Evolutionary conservation across 2,113 vertebrate genomes (phyloP).

Genomic region (Mesembrinibis cayennensis): DNA sequence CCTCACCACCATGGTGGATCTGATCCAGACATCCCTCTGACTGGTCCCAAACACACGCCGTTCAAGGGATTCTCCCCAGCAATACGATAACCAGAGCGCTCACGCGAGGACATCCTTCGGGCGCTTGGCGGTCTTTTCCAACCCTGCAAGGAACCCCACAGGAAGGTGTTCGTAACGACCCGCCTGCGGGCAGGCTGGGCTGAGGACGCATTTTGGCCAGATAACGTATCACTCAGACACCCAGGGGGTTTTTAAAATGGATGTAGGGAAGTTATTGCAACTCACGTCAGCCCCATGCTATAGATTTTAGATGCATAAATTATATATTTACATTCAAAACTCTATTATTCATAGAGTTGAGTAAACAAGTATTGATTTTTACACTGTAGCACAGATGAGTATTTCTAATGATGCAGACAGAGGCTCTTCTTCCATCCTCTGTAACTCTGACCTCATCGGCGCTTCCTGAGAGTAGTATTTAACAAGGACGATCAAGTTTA

Average conservation of each 20-base stretch:
- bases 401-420: not conserved
- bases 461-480: slow-evolving; percentile 38
- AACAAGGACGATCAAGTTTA: not conserved
- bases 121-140: not conserved
- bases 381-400: not conserved
- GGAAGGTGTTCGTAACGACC: not conserved
- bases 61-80: not conserved
- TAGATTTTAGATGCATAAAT: slow-evolving; percentile 51
- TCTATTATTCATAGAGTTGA: slow-evolving; percentile 65
- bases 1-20: fast-evolving
- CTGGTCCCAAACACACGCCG: fast-evolving
- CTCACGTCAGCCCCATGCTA: not conserved
- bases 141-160: not conserved
- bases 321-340: slow-evolving; percentile 45
- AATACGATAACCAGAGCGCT: not conserved
- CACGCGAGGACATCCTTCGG: not conserved
- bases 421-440: slow-evolving; percentile 21
- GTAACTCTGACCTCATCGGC: slow-evolving; percentile 49
- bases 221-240: not conserved
- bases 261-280: not conserved
- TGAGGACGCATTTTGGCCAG: not conserved
- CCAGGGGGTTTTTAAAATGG: slow-evolving; percentile 8
- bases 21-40: not conserved
- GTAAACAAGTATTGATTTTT: slow-evolving; percentile 71
- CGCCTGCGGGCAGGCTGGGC: not conserved